These are phyloP conservation scores for Grapholita molesta DNA, from an alignment of 1,140 invertebrate species.

Conservation along the genomic window DNA sequence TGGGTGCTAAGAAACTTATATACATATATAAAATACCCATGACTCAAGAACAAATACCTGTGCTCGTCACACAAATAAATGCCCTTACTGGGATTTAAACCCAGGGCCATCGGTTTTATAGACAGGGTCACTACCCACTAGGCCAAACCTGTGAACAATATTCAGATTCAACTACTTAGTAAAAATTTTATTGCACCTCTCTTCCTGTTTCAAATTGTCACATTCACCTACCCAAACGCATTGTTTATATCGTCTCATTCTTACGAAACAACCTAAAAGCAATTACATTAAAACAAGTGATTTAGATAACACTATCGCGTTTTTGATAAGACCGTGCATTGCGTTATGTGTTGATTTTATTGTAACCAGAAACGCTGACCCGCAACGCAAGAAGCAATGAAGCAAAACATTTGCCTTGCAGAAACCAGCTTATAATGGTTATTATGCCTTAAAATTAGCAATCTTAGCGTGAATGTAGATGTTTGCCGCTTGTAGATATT, in stretches of 20 bases:
- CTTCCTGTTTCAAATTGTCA: neutral
- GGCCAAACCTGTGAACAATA: too few relatives aligned
- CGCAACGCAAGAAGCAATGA: neutral
- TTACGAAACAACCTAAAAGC: constrained; percentile 18
- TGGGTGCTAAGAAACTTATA: too few relatives aligned
- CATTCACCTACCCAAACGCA: neutral
- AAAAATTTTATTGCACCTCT: too few relatives aligned
- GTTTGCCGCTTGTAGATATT: neutral
- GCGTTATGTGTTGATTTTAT: constrained; percentile 8
- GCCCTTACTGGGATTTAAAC: too few relatives aligned
- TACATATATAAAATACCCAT: too few relatives aligned
- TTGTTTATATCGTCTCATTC: constrained; percentile 4
- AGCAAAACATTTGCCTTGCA: neutral
- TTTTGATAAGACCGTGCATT: constrained; percentile 15
- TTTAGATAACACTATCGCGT: constrained; percentile 34
- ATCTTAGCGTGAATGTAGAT: neutral
- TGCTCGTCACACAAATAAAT: too few relatives aligned
- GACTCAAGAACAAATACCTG: too few relatives aligned
- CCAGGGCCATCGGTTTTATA: too few relatives aligned
- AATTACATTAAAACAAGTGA: constrained; percentile 52
- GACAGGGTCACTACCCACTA: too few relatives aligned
- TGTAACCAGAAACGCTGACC: neutral
- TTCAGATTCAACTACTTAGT: too few relatives aligned
- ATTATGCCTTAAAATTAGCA: neutral
- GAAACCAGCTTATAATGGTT: neutral